phyloP scores from a whole-genome alignment of 2,113 vertebrate genomes.

The Lasiurus borealis region DNA sequence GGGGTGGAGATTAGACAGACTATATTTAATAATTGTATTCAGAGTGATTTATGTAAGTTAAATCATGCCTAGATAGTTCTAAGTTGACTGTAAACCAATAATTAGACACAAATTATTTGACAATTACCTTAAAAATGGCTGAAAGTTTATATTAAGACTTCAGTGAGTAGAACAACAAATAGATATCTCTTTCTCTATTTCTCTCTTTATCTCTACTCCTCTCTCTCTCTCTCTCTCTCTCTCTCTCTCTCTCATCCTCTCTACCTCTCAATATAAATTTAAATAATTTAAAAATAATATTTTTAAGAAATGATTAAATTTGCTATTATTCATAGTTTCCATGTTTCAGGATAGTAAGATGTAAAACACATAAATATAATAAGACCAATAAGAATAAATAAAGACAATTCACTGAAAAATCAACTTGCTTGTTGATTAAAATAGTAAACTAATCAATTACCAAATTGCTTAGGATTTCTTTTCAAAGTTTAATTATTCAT shows the following conservation, averaged over 20 bases:
- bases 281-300: too few species aligned
- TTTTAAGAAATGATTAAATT: not conserved
- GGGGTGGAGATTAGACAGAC: not conserved
- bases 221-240: too few species aligned
- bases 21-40: not conserved
- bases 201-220: too few species aligned
- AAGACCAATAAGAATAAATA: not conserved
- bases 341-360: not conserved
- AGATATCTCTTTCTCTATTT: too few species aligned
- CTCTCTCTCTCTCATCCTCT: too few species aligned
- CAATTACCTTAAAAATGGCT: not conserved
- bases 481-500: not conserved
- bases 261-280: too few species aligned
- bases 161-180: not conserved
- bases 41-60: not conserved
- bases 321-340: not conserved
- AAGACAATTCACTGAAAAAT: not conserved
- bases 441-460: not conserved
- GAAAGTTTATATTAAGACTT: not conserved
- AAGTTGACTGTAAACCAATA: not conserved
- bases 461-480: not conserved
- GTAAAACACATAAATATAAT: not conserved
- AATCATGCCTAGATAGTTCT: not conserved
- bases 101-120: not conserved
- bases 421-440: conserved; percentile 26